These are phyloP conservation scores for Phataginus tricuspis DNA, from an alignment of 2,797 vertebrate species.

Conservation along the genomic window DNA sequence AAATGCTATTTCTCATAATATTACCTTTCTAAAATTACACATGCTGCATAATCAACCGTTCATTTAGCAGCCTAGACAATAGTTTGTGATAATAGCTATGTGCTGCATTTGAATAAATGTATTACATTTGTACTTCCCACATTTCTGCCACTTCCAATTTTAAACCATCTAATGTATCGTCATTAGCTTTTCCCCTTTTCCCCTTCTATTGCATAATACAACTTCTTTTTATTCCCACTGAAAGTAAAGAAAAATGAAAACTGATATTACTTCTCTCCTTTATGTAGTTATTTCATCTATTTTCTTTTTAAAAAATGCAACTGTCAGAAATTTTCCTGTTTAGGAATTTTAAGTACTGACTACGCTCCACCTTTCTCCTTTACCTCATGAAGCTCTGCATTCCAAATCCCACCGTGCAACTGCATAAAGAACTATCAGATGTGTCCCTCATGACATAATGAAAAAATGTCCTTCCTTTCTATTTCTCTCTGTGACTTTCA, in stretches of 20 bases:
- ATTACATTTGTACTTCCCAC: background rate
- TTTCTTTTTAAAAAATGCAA: background rate
- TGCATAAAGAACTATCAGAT: background rate
- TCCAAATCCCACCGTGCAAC: background rate
- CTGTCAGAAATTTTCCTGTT: background rate
- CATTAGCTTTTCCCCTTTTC: background rate
- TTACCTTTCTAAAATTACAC: constrained; percentile 38
- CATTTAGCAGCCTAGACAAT: background rate
- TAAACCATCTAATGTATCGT: background rate
- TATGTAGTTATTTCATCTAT: background rate
- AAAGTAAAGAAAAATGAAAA: background rate
- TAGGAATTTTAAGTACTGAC: background rate
- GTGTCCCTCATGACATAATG: background rate
- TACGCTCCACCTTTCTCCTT: background rate
- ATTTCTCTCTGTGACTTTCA: background rate
- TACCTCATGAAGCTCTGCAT: background rate
- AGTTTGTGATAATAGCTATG: constrained; percentile 9
- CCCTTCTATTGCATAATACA: background rate
- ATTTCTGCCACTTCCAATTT: constrained; percentile 25
- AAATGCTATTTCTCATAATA: constrained; percentile 52
- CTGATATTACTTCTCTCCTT: background rate
- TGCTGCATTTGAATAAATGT: constrained; percentile 9
- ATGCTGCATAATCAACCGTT: constrained; percentile 42
- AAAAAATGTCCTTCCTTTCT: background rate
- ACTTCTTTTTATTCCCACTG: background rate